These are phyloP conservation scores for Xenentodon cancila DNA, from an alignment of 2,797 vertebrate genomes.

Conservation along the genomic window DNA sequence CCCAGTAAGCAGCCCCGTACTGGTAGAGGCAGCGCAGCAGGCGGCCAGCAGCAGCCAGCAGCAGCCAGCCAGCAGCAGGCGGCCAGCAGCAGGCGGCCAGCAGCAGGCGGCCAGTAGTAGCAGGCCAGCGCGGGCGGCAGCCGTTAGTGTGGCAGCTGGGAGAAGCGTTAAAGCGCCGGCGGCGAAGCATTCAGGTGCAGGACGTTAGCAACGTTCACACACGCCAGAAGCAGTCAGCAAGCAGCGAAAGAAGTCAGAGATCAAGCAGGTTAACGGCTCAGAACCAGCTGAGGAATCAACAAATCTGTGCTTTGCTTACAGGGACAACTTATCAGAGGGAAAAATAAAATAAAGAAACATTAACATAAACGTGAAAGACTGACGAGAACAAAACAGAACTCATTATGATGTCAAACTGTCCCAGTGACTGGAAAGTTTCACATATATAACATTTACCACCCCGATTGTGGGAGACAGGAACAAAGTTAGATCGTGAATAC, in stretches of 20 bases:
- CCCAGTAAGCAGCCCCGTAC: conserved; percentile 46
- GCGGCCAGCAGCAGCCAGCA: no score
- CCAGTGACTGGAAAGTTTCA: no score
- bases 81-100: no score
- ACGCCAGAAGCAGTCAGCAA: conserved; percentile 43
- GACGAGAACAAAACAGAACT: not conserved
- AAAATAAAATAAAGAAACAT: not conserved
- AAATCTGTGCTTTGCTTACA: not conserved
- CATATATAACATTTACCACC: no score
- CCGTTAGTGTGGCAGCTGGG: conserved; percentile 21
- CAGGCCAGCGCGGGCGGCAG: conserved; percentile 19
- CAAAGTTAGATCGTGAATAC: no score
- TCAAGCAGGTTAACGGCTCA: conserved; percentile 22
- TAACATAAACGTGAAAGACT: not conserved
- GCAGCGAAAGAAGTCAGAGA: conserved; percentile 47
- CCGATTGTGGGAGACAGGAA: no score
- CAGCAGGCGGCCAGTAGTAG: no score
- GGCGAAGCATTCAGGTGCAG: conserved; percentile 23
- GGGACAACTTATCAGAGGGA: not conserved
- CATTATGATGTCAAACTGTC: no score
- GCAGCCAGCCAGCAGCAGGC: no score
- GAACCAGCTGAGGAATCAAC: not conserved
- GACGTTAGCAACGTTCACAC: conserved; percentile 24
- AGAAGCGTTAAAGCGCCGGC: conserved; percentile 15
- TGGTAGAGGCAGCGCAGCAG: conserved; percentile 29